Evolutionary conservation across 2,888 invertebrate genomes (phyloP).

Genomic region (Dasypogon diadema): DNA sequence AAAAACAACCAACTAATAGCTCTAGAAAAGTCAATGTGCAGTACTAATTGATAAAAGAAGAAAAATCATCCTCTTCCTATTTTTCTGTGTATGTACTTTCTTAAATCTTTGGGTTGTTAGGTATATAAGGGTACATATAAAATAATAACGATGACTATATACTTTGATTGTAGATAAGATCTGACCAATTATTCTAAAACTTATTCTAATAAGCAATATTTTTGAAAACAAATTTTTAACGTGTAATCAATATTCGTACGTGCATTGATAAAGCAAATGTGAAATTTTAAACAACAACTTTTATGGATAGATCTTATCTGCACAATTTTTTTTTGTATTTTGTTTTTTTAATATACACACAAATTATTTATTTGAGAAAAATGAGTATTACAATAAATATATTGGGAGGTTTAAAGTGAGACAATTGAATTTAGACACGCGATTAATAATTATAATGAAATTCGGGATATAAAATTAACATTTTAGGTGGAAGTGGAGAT

Average conservation of each 20-base stretch:
- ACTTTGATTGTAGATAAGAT: constrained; percentile 49
- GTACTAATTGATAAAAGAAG: constrained; percentile 39
- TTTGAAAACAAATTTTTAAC: constrained; percentile 51
- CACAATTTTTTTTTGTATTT: constrained; percentile 41
- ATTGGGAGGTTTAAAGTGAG: neutral
- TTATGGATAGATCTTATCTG: constrained; percentile 55
- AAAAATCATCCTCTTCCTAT: constrained; percentile 65
- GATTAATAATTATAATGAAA: neutral
- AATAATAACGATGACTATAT: constrained; percentile 42
- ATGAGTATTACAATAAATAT: constrained; percentile 38
- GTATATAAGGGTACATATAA: constrained; percentile 38
- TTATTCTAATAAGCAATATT: constrained; percentile 53
- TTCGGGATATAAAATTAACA: neutral
- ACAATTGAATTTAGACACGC: constrained; percentile 48
- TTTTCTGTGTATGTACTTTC: constrained; percentile 64
- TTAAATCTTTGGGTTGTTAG: constrained; percentile 44
- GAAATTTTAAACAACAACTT: constrained; percentile 30
- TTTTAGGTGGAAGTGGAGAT: constrained; percentile 38
- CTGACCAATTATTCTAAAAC: constrained; percentile 53
- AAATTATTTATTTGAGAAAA: constrained; percentile 14
- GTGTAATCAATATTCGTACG: constrained; percentile 40
- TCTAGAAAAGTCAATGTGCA: constrained; percentile 46
- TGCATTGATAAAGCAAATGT: constrained; percentile 48
- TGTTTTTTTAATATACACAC: constrained; percentile 23
- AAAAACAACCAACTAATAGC: constrained; percentile 40